These are phyloP conservation scores for Psittacus erithacus DNA, from an alignment of 2,113 vertebrate genomes.

Conservation along the genomic window DNA sequence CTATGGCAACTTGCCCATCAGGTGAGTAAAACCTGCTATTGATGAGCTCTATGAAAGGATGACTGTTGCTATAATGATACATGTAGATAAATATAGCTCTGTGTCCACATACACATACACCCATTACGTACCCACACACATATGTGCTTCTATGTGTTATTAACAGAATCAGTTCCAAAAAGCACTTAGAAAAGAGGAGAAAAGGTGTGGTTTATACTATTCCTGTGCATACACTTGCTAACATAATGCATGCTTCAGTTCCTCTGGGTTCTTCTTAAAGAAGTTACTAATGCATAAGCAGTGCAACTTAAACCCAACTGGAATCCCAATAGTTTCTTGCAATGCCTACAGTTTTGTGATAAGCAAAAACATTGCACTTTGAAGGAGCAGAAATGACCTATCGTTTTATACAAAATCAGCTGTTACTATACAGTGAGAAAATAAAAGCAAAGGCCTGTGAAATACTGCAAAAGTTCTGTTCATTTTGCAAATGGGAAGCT, in stretches of 20 bases:
- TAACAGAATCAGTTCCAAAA: neutral
- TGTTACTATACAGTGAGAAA: constrained; percentile 51
- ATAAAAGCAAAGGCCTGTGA: neutral
- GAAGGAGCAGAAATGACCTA: constrained; percentile 34
- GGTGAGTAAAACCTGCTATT: constrained; percentile 70
- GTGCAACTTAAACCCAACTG: constrained; percentile 2
- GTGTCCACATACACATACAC: neutral
- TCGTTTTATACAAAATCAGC: constrained; percentile 46
- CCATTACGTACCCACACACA: neutral
- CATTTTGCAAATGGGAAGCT: neutral
- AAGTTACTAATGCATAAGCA: neutral
- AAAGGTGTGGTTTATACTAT: neutral
- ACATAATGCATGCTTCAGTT: neutral
- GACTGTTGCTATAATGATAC: neutral
- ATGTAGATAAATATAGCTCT: neutral
- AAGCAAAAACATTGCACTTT: neutral
- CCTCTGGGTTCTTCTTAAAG: neutral
- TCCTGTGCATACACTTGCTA: neutral
- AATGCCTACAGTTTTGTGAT: constrained; percentile 16
- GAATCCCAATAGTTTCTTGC: neutral
- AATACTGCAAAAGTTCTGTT: neutral
- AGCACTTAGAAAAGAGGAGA: neutral
- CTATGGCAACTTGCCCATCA: constrained; percentile 76
- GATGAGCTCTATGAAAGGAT: constrained; percentile 64
- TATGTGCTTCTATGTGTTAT: neutral